A percentile compares a stretch with the other conserved stretches of the same genome.
phyloP scores from a whole-genome alignment of 2,113 vertebrate genomes.

The Uria lomvia region DNA sequence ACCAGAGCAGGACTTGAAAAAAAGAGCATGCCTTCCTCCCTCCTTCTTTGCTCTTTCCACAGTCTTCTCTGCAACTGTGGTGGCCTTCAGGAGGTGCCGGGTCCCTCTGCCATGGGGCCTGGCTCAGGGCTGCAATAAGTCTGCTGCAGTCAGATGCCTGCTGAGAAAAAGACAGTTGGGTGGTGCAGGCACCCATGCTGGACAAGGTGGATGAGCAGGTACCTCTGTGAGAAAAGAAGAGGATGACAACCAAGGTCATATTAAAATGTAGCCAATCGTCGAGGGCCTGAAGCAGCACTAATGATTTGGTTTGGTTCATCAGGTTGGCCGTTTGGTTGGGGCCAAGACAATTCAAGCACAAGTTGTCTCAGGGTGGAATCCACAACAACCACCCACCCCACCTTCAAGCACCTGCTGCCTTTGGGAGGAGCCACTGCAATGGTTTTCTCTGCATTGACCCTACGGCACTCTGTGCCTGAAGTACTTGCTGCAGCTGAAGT shows the following conservation, averaged over 20 bases:
- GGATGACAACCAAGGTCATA: neutral
- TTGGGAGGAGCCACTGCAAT: neutral
- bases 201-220: neutral
- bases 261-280: neutral
- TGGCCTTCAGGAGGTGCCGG: neutral
- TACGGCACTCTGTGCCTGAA: neutral
- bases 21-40: neutral
- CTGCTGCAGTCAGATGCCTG: neutral
- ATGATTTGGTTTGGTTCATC: neutral
- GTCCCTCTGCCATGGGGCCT: neutral
- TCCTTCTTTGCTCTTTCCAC: neutral
- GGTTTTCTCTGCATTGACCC: neutral
- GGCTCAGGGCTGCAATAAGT: neutral
- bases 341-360: neutral
- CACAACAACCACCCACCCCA: neutral
- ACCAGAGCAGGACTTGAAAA: neutral
- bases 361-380: neutral
- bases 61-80: neutral
- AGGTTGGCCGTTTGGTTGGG: neutral
- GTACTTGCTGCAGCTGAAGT: neutral
- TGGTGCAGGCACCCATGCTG: fast-evolving
- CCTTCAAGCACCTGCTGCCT: neutral
- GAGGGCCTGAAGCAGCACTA: neutral
- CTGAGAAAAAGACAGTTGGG: neutral
- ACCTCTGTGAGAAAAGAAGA: neutral